A percentile compares a stretch with the other conserved stretches of the same genome.
These are phyloP conservation scores for Chrysopa pallens DNA, from an alignment of 1,140 invertebrate genomes.

Conservation along the genomic window DNA sequence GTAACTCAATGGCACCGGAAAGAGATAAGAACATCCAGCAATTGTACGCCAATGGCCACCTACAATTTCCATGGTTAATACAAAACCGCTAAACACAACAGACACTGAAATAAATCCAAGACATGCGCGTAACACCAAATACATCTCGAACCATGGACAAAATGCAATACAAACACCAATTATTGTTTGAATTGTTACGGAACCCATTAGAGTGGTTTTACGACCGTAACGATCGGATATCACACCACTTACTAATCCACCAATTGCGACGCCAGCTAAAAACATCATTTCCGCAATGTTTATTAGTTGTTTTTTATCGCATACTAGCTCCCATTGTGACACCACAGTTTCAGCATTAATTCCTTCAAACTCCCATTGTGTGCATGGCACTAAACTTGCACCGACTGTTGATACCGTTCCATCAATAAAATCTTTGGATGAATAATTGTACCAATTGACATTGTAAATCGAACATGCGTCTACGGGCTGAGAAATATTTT, in stretches of 20 bases:
- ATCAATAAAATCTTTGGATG: slow-evolving; percentile 3
- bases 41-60: slow-evolving; percentile 55
- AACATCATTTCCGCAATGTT: slow-evolving; percentile 50
- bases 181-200: slow-evolving; percentile 45
- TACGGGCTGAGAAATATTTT: slow-evolving; percentile 34
- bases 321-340: slow-evolving; percentile 45
- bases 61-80: slow-evolving; percentile 51
- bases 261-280: slow-evolving; percentile 43
- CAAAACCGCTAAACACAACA: slow-evolving; percentile 52
- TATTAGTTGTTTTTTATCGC: slow-evolving; percentile 37
- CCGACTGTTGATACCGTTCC: background rate
- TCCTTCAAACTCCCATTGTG: slow-evolving; percentile 44
- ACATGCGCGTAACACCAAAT: slow-evolving; percentile 36
- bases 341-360: slow-evolving; percentile 39
- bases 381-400: slow-evolving; percentile 23
- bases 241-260: slow-evolving; percentile 47
- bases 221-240: slow-evolving; percentile 59
- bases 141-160: slow-evolving; percentile 41
- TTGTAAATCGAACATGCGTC: slow-evolving; percentile 26
- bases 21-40: slow-evolving; percentile 51
- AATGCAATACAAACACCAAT: slow-evolving; percentile 38
- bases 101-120: slow-evolving; percentile 52
- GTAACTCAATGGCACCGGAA: slow-evolving; percentile 51
- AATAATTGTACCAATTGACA: slow-evolving; percentile 16
- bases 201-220: slow-evolving; percentile 50